Base-by-base conservation (phyloP, 2,797 vertebrate genomes). In the Helarctos malayanus region DNA sequence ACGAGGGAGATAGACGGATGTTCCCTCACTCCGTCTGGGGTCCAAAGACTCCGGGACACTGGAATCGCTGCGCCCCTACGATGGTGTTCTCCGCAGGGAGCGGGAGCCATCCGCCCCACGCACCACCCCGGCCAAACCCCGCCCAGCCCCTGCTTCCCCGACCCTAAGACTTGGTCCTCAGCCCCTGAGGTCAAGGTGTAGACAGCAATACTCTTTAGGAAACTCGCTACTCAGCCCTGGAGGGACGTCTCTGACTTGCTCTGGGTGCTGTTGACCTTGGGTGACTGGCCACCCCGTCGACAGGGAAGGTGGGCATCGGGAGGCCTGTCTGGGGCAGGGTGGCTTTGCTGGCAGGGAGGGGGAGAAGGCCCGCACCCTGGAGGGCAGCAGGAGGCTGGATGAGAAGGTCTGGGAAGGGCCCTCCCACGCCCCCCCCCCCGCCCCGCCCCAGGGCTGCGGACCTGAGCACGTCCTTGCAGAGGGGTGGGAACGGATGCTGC, bases 391-490 rank as follows among this genome's bases (percentile, higher is more conserved):
- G 0, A 35, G 41, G 41, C 10, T 25, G 29, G 65, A 13, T 4
- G 5, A 59, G 11, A 79, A 68, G 71, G 3, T 3, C 71, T 0
- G 2, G 0, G 8, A 21, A 10, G 52, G 10, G 18, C n/a, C 18
- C 65, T 68, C 65, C n/a, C 45, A 65, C 54, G 5, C 41, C 38
- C 4, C 38, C 54, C 19, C 10, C 11, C 57, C 3, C 0, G 1
- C 27, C 27, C 15, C 18, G 3, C 7, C 10, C 56, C 0, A 0
- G 0, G 35, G n/a, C 16, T 6, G 7, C 98, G 71, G 98, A 99
- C 99, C 99, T 99, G 96, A 99, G 99, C 84, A 99, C 98, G 0
- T 99, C 99, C 98, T 99, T 99, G 99, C 99, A 99, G 89, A 99
- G 99, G 0, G 99, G 99, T 0, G 99, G 99, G 90, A 99, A 99